A percentile compares a stretch with the other conserved stretches of the same genome.
Evolutionary conservation across 2,888 invertebrate genomes (phyloP).

Genomic region (Calameuta pallipes): DNA sequence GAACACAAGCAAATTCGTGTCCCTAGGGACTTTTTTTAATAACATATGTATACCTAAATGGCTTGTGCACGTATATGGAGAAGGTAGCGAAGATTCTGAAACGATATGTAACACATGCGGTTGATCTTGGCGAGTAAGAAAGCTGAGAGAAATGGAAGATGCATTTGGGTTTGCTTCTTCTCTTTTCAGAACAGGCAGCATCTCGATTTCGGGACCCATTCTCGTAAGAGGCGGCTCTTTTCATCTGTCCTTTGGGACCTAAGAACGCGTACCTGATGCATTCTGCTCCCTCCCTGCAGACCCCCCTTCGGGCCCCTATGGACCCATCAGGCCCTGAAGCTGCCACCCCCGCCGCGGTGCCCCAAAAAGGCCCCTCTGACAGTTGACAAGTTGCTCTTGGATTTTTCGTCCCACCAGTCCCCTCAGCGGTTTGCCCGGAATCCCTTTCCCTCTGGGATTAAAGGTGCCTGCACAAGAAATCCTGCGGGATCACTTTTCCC

Average conservation of each 20-base stretch:
- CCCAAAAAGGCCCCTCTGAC: conserved; percentile 25
- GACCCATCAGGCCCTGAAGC: conserved; percentile 5
- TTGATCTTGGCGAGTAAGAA: too few relatives aligned
- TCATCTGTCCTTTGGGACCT: conserved; percentile 19
- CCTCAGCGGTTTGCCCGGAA: neutral
- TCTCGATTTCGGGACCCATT: conserved; percentile 3
- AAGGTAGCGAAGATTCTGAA: too few relatives aligned
- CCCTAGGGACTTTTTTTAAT: too few relatives aligned
- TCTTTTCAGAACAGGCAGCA: conserved; percentile 2
- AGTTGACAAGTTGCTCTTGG: conserved; percentile 26
- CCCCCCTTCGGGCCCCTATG: too few relatives aligned
- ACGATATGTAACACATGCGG: too few relatives aligned
- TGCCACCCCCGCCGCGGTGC: conserved; percentile 12
- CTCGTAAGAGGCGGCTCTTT: conserved; percentile 19
- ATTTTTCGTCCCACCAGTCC: conserved; percentile 16
- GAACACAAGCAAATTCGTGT: too few relatives aligned
- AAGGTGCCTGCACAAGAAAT: neutral
- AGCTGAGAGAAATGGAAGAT: too few relatives aligned
- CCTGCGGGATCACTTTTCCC: too few relatives aligned
- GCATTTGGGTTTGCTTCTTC: neutral
- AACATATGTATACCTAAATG: too few relatives aligned
- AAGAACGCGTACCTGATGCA: neutral
- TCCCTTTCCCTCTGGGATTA: neutral
- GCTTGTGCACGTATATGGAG: too few relatives aligned
- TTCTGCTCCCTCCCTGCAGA: too few relatives aligned